Percentiles rank a stretch among this genome's conserved stretches.
Conservation (phyloP, 2,113 vertebrate genomes). For the Neogale vison region DNA sequence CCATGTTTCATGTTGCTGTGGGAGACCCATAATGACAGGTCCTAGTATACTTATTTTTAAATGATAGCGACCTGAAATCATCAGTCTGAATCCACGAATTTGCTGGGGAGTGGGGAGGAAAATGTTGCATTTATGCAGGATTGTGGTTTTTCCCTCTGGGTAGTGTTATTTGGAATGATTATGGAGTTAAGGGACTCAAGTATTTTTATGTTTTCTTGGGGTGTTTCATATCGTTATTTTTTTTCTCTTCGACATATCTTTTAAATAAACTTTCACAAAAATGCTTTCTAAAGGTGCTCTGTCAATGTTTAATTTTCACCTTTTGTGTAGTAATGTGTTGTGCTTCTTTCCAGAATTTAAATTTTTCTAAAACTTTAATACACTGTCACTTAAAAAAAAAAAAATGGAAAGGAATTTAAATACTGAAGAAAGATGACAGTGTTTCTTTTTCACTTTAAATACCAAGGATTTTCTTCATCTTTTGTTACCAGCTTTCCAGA, state of each 20-base stretch:
- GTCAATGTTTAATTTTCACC: conserved; percentile 39
- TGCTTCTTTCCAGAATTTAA: not conserved
- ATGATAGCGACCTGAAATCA: not conserved
- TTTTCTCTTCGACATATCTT: not conserved
- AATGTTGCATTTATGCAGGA: not conserved
- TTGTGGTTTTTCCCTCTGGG: not conserved
- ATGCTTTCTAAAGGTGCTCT: not conserved
- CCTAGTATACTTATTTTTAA: not conserved
- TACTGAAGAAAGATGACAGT: not conserved
- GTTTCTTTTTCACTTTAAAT: not conserved
- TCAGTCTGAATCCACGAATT: not conserved
- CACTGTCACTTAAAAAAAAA: not conserved
- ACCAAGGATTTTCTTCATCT: not conserved
- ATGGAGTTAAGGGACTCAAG: not conserved
- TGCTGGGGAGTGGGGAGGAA: not conserved
- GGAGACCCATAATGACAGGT: not conserved
- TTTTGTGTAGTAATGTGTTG: not conserved
- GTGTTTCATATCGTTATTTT: not conserved
- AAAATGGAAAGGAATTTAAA: not conserved
- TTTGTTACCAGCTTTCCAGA: not conserved
- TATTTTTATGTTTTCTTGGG: not conserved
- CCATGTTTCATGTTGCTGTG: not conserved
- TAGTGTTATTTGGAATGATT: not conserved
- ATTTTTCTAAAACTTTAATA: conserved; percentile 32
- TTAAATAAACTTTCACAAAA: conserved; percentile 31